phyloP scores from a whole-genome alignment of 1,140 invertebrate genomes.

The Drosophila mauritiana region DNA sequence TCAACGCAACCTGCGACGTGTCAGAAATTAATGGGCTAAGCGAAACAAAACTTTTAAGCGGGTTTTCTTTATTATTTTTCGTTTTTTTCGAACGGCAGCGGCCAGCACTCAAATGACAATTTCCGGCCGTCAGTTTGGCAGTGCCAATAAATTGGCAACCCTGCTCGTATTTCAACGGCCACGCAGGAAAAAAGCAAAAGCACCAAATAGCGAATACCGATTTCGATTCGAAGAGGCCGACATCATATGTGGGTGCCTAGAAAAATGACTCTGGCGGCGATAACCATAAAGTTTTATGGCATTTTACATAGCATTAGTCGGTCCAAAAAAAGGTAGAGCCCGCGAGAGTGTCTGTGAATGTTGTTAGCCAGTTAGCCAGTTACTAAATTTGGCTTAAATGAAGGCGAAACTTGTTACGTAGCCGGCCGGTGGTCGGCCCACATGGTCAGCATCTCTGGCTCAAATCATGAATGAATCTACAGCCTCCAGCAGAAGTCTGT shows the following conservation, averaged over 20 bases:
- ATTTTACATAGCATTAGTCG: constrained; percentile 64
- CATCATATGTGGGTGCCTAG: constrained; percentile 64
- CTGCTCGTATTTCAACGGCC: constrained; percentile 76
- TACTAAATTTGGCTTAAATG: constrained; percentile 82
- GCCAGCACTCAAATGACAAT: constrained; percentile 74
- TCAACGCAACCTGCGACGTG: constrained; percentile 65
- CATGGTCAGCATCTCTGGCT: constrained; percentile 56
- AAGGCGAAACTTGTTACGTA: constrained; percentile 81
- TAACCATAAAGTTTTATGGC: constrained; percentile 61
- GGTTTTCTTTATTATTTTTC: neutral
- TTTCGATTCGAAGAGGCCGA: constrained; percentile 24
- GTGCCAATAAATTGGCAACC: constrained; percentile 78
- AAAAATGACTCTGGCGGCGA: constrained; percentile 69
- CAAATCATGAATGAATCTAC: constrained; percentile 75
- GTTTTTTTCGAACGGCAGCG: constrained; percentile 29
- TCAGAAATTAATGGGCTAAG: constrained; percentile 70
- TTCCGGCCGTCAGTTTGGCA: constrained; percentile 77
- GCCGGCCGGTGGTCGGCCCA: constrained; percentile 69
- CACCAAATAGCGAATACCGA: constrained; percentile 4
- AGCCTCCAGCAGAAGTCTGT: constrained; percentile 46
- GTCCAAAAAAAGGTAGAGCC: constrained; percentile 42
- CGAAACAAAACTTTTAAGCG: constrained; percentile 43
- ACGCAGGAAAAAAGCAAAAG: constrained; percentile 38
- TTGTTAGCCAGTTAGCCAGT: constrained; percentile 77
- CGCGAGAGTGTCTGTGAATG: constrained; percentile 54